A percentile compares a stretch with the other conserved stretches of the same genome.
Evolutionary conservation across 1,140 invertebrate genomes (phyloP).

Genomic region (Lepidostoma basale): DNA sequence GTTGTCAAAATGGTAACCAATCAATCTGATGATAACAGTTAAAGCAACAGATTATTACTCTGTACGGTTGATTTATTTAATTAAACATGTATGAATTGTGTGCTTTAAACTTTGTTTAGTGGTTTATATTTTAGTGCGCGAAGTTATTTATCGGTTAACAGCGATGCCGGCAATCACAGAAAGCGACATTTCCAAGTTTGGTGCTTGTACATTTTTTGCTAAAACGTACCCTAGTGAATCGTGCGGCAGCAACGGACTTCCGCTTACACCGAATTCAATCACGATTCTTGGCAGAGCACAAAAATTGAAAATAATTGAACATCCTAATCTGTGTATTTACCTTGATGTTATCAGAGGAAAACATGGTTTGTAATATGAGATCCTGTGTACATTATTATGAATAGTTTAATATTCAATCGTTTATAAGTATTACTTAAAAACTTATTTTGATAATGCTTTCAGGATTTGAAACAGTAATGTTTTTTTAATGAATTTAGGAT

Average conservation of each 20-base stretch:
- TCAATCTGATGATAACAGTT: too few relatives aligned
- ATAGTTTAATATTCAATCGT: too few relatives aligned
- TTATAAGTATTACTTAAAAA: constrained; percentile 37
- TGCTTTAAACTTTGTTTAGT: too few relatives aligned
- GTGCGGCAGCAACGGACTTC: constrained; percentile 94
- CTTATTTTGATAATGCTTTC: constrained; percentile 13
- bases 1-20: too few relatives aligned
- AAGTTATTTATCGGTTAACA: neutral
- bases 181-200: constrained; percentile 62
- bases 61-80: neutral
- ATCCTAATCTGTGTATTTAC: constrained; percentile 86
- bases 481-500: too few relatives aligned
- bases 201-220: constrained; percentile 89
- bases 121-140: neutral
- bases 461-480: too few relatives aligned
- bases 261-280: constrained; percentile 94
- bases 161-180: constrained; percentile 30
- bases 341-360: constrained; percentile 91
- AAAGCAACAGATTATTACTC: too few relatives aligned
- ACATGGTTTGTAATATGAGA: too few relatives aligned
- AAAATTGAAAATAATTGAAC: constrained; percentile 77
- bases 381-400: too few relatives aligned
- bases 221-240: constrained; percentile 87
- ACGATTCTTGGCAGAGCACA: constrained; percentile 90
- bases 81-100: too few relatives aligned